Base-by-base conservation (phyloP, 2,888 invertebrate genomes). In the Agonopterix subpropinquella region DNA sequence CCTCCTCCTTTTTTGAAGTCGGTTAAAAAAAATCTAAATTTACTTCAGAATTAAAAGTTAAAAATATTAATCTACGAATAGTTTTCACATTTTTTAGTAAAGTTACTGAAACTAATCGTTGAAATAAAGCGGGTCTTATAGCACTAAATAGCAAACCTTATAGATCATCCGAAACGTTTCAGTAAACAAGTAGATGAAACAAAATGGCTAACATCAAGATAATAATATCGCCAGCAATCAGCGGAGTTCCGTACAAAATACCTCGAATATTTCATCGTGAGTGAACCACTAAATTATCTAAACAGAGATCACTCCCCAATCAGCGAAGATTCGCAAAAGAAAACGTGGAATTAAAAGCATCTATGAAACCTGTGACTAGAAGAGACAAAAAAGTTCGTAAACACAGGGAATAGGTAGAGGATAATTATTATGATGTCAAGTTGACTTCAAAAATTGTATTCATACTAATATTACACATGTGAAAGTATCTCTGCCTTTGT, bases 231-330 rank as follows among this genome's bases (percentile, higher is more conserved):
- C 65, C 64, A 58, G 66, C 74, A 77, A 82, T 84, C 81, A 81
- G 64, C 66, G 59, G 58, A 52, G 55, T 53, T 55, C 56, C 59
- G 56, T 50, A 54, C 61, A 62, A 61, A 70, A 66, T 58, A 61
- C 64, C 58, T 57, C 64, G 68, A 66, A 82, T 84, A 81, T 84
- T 79, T 85, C 84, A 82, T 77, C 70, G 66, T 62, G 64, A 68
- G 71, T 58, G 77, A 71, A 76, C 72, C 82, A 82, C 79, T 85
- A 80, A 86, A 85, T 88, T 86, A 87, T 88, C 85, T 85, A 77
- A 83, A 84, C 80, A 74, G 77, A 75, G 80, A 87, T 86, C 87
- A 77, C 77, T 74, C 81, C 78, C 73, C 79, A 81, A 86, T 85
- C 82, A 79, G 58, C 57, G 56, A 51, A 49, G 62, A 56, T 58